phyloP scores from a whole-genome alignment of 2,113 vertebrate species.

The mouse (Mus musculus) region GRCm39 chr8:112821001-112821500 shows the following conservation, averaged over 20 bases:
- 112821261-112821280: background rate
- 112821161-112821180: background rate
- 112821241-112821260: background rate
- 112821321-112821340: too few species aligned
- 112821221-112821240: background rate
- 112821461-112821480: too few species aligned
- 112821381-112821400: too few species aligned
- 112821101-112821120: background rate
- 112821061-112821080: constrained; percentile 22
- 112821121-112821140: background rate
- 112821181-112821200: background rate
- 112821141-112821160: background rate
- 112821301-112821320: background rate
- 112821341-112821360: too few species aligned
- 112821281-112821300: background rate
- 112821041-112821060: background rate
- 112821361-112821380: too few species aligned
- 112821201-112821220: background rate
- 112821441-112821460: too few species aligned
- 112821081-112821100: background rate
- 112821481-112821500: too few species aligned
- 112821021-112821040: constrained; percentile 22
- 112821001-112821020: background rate
- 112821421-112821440: too few species aligned
- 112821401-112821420: too few species aligned